A percentile compares a stretch with the other conserved stretches of the same genome.
Evolutionary conservation across 1,140 invertebrate genomes (phyloP).

Genomic region (Drosophila repletoides): DNA sequence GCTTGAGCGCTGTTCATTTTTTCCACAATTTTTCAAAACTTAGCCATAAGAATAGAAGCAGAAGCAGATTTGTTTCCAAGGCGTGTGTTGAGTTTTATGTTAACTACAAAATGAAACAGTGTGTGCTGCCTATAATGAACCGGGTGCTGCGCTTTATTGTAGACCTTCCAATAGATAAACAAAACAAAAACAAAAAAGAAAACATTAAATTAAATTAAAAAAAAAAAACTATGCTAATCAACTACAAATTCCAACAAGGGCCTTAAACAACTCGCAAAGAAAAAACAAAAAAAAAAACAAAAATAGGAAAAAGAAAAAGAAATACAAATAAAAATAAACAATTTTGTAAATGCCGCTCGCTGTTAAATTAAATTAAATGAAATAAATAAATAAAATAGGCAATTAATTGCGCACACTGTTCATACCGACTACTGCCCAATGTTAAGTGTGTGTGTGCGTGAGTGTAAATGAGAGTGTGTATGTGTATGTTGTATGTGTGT

Average conservation of each 20-base stretch:
- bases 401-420: constrained; percentile 60
- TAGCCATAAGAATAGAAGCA: constrained; percentile 55
- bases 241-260: constrained; percentile 65
- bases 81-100: constrained; percentile 36
- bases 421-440: constrained; percentile 68
- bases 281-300: constrained; percentile 9
- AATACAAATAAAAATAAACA: neutral
- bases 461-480: constrained; percentile 6
- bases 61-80: constrained; percentile 46
- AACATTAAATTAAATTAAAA: constrained; percentile 38
- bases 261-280: constrained; percentile 61
- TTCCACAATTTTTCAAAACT: constrained; percentile 54
- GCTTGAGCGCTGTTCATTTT: constrained; percentile 65
- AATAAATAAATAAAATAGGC: too few relatives aligned
- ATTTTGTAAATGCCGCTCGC: constrained; percentile 39
- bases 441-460: constrained; percentile 42
- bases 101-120: constrained; percentile 52
- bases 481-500: neutral
- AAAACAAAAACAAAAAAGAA: too few relatives aligned
- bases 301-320: neutral
- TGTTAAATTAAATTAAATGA: too few relatives aligned
- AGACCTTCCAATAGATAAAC: constrained; percentile 69
- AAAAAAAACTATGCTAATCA: constrained; percentile 31
- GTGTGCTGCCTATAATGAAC: constrained; percentile 48
- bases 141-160: constrained; percentile 42